Evolutionary conservation across 2,888 invertebrate species (phyloP), one percentile per base, ranked within the genome.

Genomic region (Nomada ruficornis): DNA sequence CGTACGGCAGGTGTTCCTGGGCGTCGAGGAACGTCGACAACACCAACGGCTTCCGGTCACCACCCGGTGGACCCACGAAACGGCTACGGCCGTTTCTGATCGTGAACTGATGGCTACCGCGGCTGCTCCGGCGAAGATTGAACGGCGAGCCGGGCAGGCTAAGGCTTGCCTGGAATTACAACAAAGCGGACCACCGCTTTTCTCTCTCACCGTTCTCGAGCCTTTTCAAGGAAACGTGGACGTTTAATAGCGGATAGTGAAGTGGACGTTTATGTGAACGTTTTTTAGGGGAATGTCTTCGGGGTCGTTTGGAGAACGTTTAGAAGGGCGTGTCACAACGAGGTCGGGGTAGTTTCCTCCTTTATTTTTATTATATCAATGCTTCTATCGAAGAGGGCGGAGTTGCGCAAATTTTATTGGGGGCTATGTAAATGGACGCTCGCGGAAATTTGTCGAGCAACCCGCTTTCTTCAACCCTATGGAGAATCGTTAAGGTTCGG

Each of bases 121-220:
- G 96, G 91, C 98, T 98, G 89, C 97, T 97, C 90, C 98, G 96
- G 85, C 98, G 97, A 91, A 97, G 95, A 95, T 98, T 98, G 96
- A 98, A 98, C 91, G 99, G 99, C 90, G 99, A 99, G 91, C 98
- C 98, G 92, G 99, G 99, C 94, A 99, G 96, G 94, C 98, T 99
- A 94, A 98, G 96, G 94, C 98, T 99, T 93, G 98, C 98, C 98
- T 99, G 96, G 92, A 94, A 91, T 89, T 85, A 87, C 83, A 89
- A 90, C 82, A 87, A 75, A 76, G 82, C 83, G 84, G 85, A 75
- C 84, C 88, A 88, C 89, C 89, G 87, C 87, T 88, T 89, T 88
- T 89, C 82, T 88, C 76, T 82, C 77, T 86, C 82, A 73, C 74
- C 62, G 67, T 86, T 74, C 77, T 82, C 52, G 55, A 29, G 52